phyloP scores from a whole-genome alignment of 2,888 invertebrate species.

The Ceriagrion tenellum region DNA sequence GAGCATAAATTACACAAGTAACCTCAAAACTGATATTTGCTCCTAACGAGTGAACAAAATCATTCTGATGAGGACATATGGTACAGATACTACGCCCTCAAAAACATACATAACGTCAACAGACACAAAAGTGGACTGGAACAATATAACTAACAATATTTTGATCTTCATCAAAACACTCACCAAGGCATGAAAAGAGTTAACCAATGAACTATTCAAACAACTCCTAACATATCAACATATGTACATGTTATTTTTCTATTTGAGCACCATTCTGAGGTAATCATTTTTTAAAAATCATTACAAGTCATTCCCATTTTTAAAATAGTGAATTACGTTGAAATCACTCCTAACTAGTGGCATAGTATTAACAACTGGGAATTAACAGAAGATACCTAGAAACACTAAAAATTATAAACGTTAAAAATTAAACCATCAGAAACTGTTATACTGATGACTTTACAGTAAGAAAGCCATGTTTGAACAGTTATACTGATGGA shows the following conservation, averaged over 20 bases:
- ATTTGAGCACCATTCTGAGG: conserved; percentile 54
- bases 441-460: neutral
- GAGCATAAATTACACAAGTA: neutral
- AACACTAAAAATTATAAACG: neutral
- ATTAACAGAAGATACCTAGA: neutral
- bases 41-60: neutral
- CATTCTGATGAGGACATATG: neutral
- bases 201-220: neutral
- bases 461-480: neutral
- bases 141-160: neutral
- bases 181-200: neutral
- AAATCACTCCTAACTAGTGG: neutral
- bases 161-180: neutral
- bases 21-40: neutral
- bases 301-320: neutral
- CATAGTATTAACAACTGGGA: neutral
- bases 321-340: neutral
- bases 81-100: too few species aligned
- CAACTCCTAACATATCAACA: neutral
- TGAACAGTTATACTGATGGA: neutral
- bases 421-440: neutral
- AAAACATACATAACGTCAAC: neutral
- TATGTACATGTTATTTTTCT: neutral
- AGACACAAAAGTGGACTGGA: neutral
- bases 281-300: conserved; percentile 18